phyloP scores from a whole-genome alignment of 2,888 invertebrate species.

The Abscondita cerata region DNA sequence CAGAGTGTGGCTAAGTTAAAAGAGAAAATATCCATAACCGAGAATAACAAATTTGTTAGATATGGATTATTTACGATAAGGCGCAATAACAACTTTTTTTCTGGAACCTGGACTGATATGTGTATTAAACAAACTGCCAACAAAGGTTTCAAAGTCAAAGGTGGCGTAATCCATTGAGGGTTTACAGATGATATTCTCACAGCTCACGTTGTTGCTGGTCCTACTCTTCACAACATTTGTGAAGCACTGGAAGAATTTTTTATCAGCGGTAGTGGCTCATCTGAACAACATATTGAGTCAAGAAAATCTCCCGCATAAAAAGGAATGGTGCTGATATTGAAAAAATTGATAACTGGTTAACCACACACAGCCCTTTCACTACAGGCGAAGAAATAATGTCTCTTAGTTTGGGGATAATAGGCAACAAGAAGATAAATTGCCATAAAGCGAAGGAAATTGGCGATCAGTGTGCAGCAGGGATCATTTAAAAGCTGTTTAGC shows the following conservation, averaged over 20 bases:
- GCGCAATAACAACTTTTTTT: constrained; percentile 53
- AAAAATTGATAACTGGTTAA: constrained; percentile 49
- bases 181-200: constrained; percentile 53
- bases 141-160: constrained; percentile 53
- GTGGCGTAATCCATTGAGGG: constrained; percentile 51
- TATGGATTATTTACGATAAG: constrained; percentile 51
- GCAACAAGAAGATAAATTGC: too few species aligned
- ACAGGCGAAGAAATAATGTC: too few species aligned
- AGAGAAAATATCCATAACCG: constrained; percentile 39
- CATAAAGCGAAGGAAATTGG: too few species aligned
- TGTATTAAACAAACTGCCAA: constrained; percentile 48
- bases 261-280: constrained; percentile 46
- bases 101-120: constrained; percentile 54
- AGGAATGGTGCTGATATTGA: too few species aligned
- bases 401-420: not conserved
- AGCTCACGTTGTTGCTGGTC: constrained; percentile 51
- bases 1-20: constrained; percentile 31
- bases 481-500: too few species aligned
- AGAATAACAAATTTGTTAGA: constrained; percentile 46
- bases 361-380: too few species aligned
- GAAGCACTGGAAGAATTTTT: constrained; percentile 47
- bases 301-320: constrained; percentile 49
- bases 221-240: constrained; percentile 47
- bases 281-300: constrained; percentile 52
- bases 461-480: too few species aligned